Base-by-base conservation (phyloP, 2,113 vertebrate genomes). In the Picathartes gymnocephalus region DNA sequence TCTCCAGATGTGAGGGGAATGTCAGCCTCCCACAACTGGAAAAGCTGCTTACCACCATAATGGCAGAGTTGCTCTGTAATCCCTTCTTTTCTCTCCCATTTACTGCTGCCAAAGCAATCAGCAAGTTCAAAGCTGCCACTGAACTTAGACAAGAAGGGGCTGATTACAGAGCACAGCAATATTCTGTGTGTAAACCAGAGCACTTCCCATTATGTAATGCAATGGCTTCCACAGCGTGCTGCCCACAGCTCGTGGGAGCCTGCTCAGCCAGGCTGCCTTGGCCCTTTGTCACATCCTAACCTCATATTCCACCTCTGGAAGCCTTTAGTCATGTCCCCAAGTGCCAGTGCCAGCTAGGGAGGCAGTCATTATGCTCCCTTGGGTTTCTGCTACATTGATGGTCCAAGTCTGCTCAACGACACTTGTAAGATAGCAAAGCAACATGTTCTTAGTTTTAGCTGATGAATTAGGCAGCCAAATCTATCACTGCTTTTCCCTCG, bases 41-140 rank as follows among this genome's bases (percentile, higher is more conserved):
- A 95, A 85, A 95, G 79, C 33, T 92, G 33, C 62, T 96, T 58
- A 54, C 78, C 65, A 50, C 53, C 56, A 44, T 37, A 93, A 83
- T 51, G 69, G 77, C 3, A 3, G 65, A 79, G 60, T 15, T 2
- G 0, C 40, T 88, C 35, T 70, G 33, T 31, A 82, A 93, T 86
- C 65, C n/a, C 7, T 31, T 74, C 45, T 73, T 82, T 81, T 85
- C 58, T 72, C 72, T 78, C 66, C 78, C 47, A 61, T 69, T 91
- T 85, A 42, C 21, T 87, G 37, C 66, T 91, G 86, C 84, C 89
- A 95, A 85, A 92, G 54, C 81, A 93, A 87, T 92, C 70, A 87
- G 39, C 33, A 70, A 91, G 66, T 94, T 92, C 85, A 92, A 93
- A 92, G 60, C 74, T 77, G 81, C 60, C 79, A 62, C 54, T 82